Percentiles rank a stretch among this genome's conserved stretches.
These are phyloP conservation scores for Proteles cristata DNA, from an alignment of 2,113 vertebrate genomes.

Conservation along the genomic window DNA sequence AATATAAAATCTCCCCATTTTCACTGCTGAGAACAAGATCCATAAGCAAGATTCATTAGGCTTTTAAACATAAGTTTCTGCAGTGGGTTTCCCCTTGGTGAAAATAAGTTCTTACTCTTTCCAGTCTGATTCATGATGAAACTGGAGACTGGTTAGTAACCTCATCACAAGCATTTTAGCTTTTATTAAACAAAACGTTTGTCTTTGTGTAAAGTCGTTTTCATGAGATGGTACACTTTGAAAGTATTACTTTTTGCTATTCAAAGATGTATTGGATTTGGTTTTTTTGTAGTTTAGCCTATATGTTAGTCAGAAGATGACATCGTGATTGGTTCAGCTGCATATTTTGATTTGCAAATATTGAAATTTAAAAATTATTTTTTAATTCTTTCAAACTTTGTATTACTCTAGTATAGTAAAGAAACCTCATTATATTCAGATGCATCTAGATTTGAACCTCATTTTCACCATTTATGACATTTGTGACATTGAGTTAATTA, in stretches of 20 bases:
- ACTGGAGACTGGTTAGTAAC: not conserved
- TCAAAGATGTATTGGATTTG: slow-evolving; percentile 2
- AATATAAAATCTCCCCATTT: slow-evolving; percentile 13
- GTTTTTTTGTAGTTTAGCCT: not conserved
- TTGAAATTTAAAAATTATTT: not conserved
- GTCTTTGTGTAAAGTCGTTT: slow-evolving; percentile 31
- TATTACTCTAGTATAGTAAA: not conserved
- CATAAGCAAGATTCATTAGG: not conserved
- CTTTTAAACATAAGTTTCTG: not conserved
- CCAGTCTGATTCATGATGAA: not conserved
- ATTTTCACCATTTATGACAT: not conserved
- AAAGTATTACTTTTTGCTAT: not conserved
- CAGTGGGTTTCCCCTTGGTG: not conserved
- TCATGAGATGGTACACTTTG: not conserved
- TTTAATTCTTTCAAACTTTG: not conserved
- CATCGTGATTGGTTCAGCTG: not conserved
- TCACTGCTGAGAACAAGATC: not conserved
- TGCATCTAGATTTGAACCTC: not conserved
- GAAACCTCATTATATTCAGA: not conserved
- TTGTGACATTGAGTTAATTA: slow-evolving; percentile 39
- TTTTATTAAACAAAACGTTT: slow-evolving; percentile 15
- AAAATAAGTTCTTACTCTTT: slow-evolving; percentile 13
- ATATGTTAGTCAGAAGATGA: not conserved
- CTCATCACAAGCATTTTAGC: not conserved
- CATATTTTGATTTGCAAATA: slow-evolving; percentile 30